Base-by-base conservation (phyloP, 2,888 invertebrate species). In the Meiosimyza platycephala region DNA sequence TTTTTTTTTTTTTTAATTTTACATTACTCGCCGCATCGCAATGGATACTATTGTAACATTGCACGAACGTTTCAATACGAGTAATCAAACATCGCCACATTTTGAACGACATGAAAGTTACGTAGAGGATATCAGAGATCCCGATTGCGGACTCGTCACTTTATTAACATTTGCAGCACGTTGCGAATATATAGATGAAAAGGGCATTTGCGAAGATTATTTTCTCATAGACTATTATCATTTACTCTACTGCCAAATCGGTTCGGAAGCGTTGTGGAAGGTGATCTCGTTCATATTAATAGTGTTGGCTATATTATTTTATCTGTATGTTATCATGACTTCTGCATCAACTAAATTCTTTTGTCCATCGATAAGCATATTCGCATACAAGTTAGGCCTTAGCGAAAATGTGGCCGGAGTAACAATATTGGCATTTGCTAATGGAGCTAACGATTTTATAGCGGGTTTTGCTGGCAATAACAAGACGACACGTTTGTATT, bases 361-460 rank as follows among this genome's bases (percentile, higher is more conserved):
- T 76, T 90, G 90, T 74, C 90, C 90, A n/a, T 85, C 89, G 2
- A 78, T 90, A 13, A 85, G 88, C 64, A 85, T 88, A 9, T 85
- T 90, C 50, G 86, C 90, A 1, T 79, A 84, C 64, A 78, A 86
- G 1, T 77, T 90, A 57, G 82, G 82, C 33, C 80, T 90, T 63
- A 90, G 89, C 67, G 89, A 90, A 76, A 89, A 87, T 78, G 86
- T 90, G 52, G 90, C 90, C 7, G 92, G 92, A 4, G 91, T 92
- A 11, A 92, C 92, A n/a, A 88, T 93, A 77, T 82, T 93, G 79
- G 92, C 92, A 1, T 91, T 93, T 82, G 93, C 92, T 18, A 93
- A 93, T 82, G 92, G 92, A 57, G 90, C 92, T 1, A 91, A 92
- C 5, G 93, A 93, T 83, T 88, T 93, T 70, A 92, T 93, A 79